phyloP scores from a whole-genome alignment of 2,888 invertebrate genomes.

The Julus scandinavius region DNA sequence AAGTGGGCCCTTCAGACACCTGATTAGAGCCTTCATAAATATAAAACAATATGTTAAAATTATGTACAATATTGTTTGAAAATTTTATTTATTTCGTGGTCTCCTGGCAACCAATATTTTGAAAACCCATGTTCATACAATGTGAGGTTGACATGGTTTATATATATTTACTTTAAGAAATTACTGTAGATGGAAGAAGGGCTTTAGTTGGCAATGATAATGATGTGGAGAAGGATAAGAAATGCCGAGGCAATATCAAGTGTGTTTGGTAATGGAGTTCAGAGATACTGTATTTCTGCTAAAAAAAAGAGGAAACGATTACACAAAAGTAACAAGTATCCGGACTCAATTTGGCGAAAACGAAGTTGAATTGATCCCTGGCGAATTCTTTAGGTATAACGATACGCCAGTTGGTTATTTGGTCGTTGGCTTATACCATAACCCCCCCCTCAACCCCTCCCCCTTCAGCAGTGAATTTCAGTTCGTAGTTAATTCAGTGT shows the following conservation, averaged over 20 bases:
- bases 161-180: too few species aligned
- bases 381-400: neutral
- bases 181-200: neutral
- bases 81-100: too few species aligned
- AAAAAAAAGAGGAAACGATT: neutral
- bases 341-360: neutral
- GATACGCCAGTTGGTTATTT: neutral
- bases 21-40: too few species aligned
- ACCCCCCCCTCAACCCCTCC: neutral
- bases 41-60: too few species aligned
- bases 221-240: constrained; percentile 29
- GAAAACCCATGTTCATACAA: too few species aligned
- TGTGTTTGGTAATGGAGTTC: neutral
- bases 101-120: too few species aligned
- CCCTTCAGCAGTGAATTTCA: neutral
- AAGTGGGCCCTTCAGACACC: too few species aligned
- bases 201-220: neutral
- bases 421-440: neutral
- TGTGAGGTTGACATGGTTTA: too few species aligned
- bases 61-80: too few species aligned
- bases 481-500: neutral
- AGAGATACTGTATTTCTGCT: neutral
- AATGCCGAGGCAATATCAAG: neutral
- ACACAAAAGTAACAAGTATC: neutral
- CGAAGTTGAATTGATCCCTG: neutral